These are phyloP conservation scores for Dryobota labecula DNA, from an alignment of 2,888 invertebrate species.

Conservation along the genomic window DNA sequence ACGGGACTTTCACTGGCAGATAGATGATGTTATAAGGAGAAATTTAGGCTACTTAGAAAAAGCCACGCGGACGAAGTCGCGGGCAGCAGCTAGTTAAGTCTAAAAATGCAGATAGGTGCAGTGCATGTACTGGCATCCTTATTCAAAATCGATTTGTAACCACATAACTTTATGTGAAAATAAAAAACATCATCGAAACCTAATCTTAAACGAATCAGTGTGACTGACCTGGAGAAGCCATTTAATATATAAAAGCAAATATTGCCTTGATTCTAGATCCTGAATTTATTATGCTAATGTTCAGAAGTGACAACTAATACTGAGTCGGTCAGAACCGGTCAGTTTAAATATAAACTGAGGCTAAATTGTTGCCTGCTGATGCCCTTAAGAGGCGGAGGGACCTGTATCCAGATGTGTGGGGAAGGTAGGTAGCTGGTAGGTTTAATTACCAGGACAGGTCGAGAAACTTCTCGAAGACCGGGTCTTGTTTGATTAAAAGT, in stretches of 20 bases:
- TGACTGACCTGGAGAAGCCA: conserved; percentile 37
- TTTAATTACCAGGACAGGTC: background rate
- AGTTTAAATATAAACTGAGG: conserved; percentile 54
- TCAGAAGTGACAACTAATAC: conserved; percentile 42
- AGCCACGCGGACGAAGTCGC: no score
- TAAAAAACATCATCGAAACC: background rate
- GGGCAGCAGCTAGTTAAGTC: no score
- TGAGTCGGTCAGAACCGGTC: conserved; percentile 74
- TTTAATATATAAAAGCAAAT: conserved; percentile 30
- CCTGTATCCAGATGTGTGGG: conserved; percentile 1
- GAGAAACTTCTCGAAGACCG: background rate
- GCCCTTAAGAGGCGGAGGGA: conserved; percentile 24
- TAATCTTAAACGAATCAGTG: conserved; percentile 14
- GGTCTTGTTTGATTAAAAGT: background rate
- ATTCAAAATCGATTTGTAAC: background rate
- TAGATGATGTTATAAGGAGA: no score
- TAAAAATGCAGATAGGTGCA: no score
- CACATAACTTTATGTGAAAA: background rate
- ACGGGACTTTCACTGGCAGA: no score
- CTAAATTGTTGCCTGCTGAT: conserved; percentile 32
- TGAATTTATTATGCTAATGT: conserved; percentile 74
- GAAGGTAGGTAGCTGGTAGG: background rate
- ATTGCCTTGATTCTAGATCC: conserved; percentile 59
- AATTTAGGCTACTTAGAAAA: no score
- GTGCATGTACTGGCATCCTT: background rate